Evolutionary conservation across 2,113 vertebrate genomes (phyloP).

Genomic region (Coregonus clupeaformis): DNA sequence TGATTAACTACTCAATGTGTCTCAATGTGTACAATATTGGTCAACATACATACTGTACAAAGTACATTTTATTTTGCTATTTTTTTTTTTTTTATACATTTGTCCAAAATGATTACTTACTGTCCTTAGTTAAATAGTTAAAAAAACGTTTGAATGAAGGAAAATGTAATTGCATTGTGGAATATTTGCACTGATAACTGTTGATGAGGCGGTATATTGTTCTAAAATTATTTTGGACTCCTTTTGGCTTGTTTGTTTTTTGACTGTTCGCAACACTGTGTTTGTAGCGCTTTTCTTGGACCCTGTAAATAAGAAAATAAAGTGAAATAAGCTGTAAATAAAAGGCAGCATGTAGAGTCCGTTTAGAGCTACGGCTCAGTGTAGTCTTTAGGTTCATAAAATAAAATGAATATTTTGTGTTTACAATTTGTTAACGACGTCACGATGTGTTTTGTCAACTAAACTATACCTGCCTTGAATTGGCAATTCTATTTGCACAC

Average conservation of each 20-base stretch:
- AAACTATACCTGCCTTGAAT: background rate
- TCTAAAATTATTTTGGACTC: constrained; percentile 68
- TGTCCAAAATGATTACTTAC: constrained; percentile 41
- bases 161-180: constrained; percentile 65
- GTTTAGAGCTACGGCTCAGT: constrained; percentile 92
- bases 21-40: constrained; percentile 60
- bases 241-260: constrained; percentile 70
- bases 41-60: constrained; percentile 47
- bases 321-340: constrained; percentile 88
- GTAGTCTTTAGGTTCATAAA: constrained; percentile 96
- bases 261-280: constrained; percentile 78
- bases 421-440: constrained; percentile 71
- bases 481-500: background rate
- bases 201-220: constrained; percentile 67
- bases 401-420: constrained; percentile 99
- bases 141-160: constrained; percentile 67
- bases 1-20: constrained; percentile 48
- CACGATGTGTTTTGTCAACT: constrained; percentile 27
- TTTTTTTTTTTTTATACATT: constrained; percentile 45
- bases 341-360: constrained; percentile 96
- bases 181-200: constrained; percentile 72
- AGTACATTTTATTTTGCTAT: too few relatives aligned
- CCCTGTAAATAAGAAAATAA: constrained; percentile 88
- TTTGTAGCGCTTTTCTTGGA: constrained; percentile 89
- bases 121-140: too few relatives aligned